These are phyloP conservation scores for Mesitornis unicolor DNA, from an alignment of 2,113 vertebrate genomes.

Conservation along the genomic window DNA sequence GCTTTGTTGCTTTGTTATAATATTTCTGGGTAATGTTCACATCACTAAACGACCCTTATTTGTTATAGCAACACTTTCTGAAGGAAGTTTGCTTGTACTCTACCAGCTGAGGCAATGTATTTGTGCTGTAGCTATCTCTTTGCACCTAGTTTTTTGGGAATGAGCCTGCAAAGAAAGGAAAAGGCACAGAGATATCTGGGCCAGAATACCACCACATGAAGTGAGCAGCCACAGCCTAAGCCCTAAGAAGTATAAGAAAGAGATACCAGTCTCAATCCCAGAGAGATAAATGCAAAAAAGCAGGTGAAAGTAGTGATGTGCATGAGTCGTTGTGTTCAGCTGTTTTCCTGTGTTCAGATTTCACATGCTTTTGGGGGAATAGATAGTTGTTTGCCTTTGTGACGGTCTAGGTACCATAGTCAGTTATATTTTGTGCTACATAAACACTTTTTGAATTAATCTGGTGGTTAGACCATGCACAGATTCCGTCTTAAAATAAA, in stretches of 20 bases:
- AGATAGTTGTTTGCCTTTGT: neutral
- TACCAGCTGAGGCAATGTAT: neutral
- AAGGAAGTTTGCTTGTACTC: neutral
- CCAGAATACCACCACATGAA: neutral
- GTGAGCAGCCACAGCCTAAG: neutral
- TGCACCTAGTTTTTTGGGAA: neutral
- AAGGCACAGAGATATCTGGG: neutral
- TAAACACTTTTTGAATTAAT: neutral
- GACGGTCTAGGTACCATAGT: neutral
- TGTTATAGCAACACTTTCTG: neutral
- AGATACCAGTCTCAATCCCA: fast-evolving
- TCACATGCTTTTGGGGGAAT: neutral
- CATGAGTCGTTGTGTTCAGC: neutral
- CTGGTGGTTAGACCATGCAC: neutral
- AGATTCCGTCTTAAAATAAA: neutral
- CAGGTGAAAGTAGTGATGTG: neutral
- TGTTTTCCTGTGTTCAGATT: neutral
- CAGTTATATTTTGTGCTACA: neutral
- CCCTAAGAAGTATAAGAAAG: neutral
- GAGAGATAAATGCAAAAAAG: neutral
- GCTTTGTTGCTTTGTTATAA: neutral
- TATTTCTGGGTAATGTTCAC: neutral
- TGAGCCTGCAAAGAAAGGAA: neutral
- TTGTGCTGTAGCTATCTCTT: neutral
- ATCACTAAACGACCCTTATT: fast-evolving